Evolutionary conservation across 2,797 vertebrate genomes (phyloP), one percentile per base, ranked within the genome.

Genomic region (Rousettus madagascariensis): DNA sequence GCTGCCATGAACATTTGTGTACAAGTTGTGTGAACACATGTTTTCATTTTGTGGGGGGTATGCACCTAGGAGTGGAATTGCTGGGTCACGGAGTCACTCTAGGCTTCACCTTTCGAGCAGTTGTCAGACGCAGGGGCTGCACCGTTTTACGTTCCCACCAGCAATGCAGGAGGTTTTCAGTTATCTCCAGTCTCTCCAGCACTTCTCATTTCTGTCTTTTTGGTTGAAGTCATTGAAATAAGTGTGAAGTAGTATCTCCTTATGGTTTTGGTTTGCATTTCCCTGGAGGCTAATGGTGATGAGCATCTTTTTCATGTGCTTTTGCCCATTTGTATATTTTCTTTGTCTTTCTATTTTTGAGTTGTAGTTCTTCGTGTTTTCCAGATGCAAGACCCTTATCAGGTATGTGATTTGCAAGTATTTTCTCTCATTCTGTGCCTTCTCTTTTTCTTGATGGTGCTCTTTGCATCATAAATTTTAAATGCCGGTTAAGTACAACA

Each of bases 141-240:
- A 2, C 33, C 12, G 0, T 0, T 9, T 6, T 3, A 13, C 0
- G 0, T 30, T 20, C 49, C 61, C 3, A 1, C 2, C 8, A 12
- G 30, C 57, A 26, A 3, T 3, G 16, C 7, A 5, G 0, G 10
- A 49, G n/a, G 30, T 24, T 33, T 19, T n/a, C 24, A 0, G 4
- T 13, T 15, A 9, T 9, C 43, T 13, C 6, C 7, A 0, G 59
- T 43, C 26, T 36, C 53, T 3, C 11, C 66, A 17, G 1, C 9
- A 1, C 26, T 46, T 30, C 17, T 0, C 2, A 5, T 46, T 36
- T 49, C 77, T 22, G 12, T 24, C 22, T 49, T 46, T 53, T 22
- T 63, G 30, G 41, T 6, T 7, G 6, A 8, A 16, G 41, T 53
- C n/a, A 4, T 66, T 33, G 53, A 7, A 6, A 5, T 4, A 38